phyloP scores from a whole-genome alignment of 2,888 invertebrate genomes.

The Orthosia incerta region DNA sequence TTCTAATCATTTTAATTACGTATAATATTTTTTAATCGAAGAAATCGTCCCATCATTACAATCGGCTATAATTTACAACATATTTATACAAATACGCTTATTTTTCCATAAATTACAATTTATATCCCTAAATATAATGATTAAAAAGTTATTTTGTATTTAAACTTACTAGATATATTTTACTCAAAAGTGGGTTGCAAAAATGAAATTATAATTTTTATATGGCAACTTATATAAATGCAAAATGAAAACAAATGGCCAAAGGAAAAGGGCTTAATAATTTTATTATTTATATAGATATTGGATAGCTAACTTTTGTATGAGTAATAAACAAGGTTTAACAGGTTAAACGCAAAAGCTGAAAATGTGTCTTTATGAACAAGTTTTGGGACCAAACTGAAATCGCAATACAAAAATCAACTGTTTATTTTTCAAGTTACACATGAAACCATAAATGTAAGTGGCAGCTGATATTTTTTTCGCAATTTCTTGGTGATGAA shows the following conservation, averaged over 20 bases:
- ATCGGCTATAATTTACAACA: slow-evolving; percentile 75
- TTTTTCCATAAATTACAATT: slow-evolving; percentile 72
- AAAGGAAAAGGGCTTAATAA: slow-evolving; percentile 1
- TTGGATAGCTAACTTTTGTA: background rate
- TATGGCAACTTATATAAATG: slow-evolving; percentile 72
- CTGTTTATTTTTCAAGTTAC: no score
- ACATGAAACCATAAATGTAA: no score
- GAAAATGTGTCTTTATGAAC: no score
- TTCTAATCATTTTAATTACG: slow-evolving; percentile 81
- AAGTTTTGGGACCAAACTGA: no score
- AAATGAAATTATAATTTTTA: slow-evolving; percentile 49
- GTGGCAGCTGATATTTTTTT: no score
- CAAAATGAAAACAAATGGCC: slow-evolving; percentile 52
- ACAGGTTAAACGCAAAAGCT: no score
- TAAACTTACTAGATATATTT: slow-evolving; percentile 54
- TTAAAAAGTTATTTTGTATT: slow-evolving; percentile 60
- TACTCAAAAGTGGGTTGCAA: slow-evolving; percentile 42
- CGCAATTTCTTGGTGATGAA: no score
- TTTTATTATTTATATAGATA: slow-evolving; percentile 4
- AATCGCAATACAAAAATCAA: no score
- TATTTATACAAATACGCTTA: slow-evolving; percentile 69
- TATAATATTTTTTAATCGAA: slow-evolving; percentile 74
- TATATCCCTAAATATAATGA: slow-evolving; percentile 60
- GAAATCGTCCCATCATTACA: slow-evolving; percentile 71
- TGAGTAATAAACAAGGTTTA: no score